A percentile compares a stretch with the other conserved stretches of the same genome.
Evolutionary conservation across 2,113 vertebrate species (phyloP).

Genomic region (Daphoenositta chrysoptera): DNA sequence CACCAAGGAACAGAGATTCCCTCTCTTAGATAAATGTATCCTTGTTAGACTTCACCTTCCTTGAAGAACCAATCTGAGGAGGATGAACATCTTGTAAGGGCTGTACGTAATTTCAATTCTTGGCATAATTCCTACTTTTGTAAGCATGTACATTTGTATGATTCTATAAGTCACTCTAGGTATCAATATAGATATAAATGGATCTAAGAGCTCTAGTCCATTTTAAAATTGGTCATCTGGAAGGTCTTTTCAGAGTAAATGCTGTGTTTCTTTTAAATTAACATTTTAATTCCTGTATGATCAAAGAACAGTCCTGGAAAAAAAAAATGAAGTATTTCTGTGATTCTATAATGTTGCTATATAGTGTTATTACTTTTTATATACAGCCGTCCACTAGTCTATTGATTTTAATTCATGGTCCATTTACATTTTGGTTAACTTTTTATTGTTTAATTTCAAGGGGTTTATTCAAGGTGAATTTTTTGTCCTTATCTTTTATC

Average conservation of each 20-base stretch:
- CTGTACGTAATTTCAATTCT: not conserved
- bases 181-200: not conserved
- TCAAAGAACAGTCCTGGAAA: not conserved
- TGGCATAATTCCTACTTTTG: not conserved
- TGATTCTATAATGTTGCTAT: not conserved
- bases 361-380: not conserved
- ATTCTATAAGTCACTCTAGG: not conserved
- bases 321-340: not conserved
- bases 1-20: not conserved
- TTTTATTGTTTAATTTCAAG: not conserved
- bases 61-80: not conserved
- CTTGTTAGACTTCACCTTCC: not conserved
- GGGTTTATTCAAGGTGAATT: not conserved
- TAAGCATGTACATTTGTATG: not conserved
- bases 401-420: not conserved
- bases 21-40: not conserved
- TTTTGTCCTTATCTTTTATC: not conserved
- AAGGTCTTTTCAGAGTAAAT: not conserved
- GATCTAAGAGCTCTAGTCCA: not conserved
- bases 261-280: not conserved
- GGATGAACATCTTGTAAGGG: not conserved
- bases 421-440: not conserved
- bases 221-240: not conserved
- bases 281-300: not conserved
- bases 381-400: not conserved